phyloP scores from a whole-genome alignment of 1,140 invertebrate species.

The Cecropterus lyciades region DNA sequence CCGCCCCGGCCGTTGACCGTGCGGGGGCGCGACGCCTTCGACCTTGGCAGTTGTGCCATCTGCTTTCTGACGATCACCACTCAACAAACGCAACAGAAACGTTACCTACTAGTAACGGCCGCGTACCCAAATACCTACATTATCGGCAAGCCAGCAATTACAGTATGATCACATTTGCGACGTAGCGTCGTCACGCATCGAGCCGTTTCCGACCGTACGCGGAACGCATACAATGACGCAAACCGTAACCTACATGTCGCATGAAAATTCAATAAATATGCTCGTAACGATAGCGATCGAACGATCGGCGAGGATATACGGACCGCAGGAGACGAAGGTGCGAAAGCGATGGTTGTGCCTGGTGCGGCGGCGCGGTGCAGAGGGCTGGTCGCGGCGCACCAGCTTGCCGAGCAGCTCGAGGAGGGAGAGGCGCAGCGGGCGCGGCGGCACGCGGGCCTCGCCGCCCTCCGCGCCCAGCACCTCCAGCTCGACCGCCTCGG shows the following conservation, averaged over 20 bases:
- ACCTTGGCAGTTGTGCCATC: conserved; percentile 68
- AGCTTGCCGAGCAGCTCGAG: conserved; percentile 88
- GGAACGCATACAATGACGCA: conserved; percentile 32
- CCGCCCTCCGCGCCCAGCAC: conserved; percentile 74
- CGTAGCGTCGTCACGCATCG: conserved; percentile 31
- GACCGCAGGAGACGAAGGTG: conserved; percentile 87
- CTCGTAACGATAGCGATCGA: conserved; percentile 11
- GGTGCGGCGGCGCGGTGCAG: conserved; percentile 78
- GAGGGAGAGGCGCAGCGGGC: conserved; percentile 85
- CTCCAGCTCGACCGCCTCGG: conserved; percentile 80
- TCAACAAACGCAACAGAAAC: background rate
- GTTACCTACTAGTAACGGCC: background rate
- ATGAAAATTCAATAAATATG: conserved; percentile 26
- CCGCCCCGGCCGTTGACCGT: conserved; percentile 75
- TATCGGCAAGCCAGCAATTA: conserved; percentile 15
- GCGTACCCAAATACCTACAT: conserved; percentile 2
- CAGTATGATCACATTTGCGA: conserved; percentile 28
- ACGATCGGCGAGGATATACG: conserved; percentile 63
- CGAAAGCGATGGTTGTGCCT: conserved; percentile 87
- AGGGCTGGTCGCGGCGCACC: conserved; percentile 83
- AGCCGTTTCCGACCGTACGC: conserved; percentile 16
- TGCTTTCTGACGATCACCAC: conserved; percentile 37
- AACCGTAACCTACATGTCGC: conserved; percentile 26
- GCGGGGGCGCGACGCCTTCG: conserved; percentile 66
- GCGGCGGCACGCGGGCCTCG: conserved; percentile 65